Percentiles rank a stretch among this genome's conserved stretches.
phyloP scores from a whole-genome alignment of 1,140 invertebrate genomes.

The Mercenaria mercenaria region DNA sequence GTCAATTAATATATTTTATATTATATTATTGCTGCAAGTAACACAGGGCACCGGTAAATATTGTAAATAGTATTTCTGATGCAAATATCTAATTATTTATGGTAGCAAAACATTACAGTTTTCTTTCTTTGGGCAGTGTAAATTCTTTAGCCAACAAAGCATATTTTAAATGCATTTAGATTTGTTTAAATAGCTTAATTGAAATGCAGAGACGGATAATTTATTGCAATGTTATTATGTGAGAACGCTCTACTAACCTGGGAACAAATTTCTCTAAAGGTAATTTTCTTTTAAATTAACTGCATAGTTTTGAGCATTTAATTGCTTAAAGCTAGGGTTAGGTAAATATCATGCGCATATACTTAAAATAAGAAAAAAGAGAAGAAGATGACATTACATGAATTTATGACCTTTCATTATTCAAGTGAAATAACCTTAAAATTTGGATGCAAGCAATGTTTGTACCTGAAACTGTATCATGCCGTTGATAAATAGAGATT shows the following conservation, averaged over 20 bases:
- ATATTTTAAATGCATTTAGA: not conserved
- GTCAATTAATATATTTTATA: too few species aligned
- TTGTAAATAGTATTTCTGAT: too few species aligned
- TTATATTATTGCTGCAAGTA: too few species aligned
- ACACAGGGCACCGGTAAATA: too few species aligned
- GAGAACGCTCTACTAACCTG: not conserved
- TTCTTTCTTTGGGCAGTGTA: not conserved
- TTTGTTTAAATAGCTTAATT: slow-evolving; percentile 1
- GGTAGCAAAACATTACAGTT: too few species aligned
- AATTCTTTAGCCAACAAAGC: not conserved
- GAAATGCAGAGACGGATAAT: not conserved
- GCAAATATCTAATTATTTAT: too few species aligned
- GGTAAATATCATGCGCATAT: not conserved
- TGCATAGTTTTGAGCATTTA: slow-evolving; percentile 18
- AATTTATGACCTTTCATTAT: slow-evolving; percentile 18
- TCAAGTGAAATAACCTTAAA: slow-evolving; percentile 7
- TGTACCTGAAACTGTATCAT: not conserved
- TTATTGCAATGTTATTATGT: not conserved
- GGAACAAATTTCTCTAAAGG: not conserved
- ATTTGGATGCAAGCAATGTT: not conserved
- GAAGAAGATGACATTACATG: not conserved
- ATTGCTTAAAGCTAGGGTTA: slow-evolving; percentile 44
- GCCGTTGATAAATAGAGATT: not conserved
- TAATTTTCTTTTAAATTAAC: slow-evolving; percentile 31
- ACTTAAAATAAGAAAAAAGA: slow-evolving; percentile 23